These are phyloP conservation scores for Epistrophe eligans DNA, from an alignment of 2,888 invertebrate genomes.

Conservation along the genomic window DNA sequence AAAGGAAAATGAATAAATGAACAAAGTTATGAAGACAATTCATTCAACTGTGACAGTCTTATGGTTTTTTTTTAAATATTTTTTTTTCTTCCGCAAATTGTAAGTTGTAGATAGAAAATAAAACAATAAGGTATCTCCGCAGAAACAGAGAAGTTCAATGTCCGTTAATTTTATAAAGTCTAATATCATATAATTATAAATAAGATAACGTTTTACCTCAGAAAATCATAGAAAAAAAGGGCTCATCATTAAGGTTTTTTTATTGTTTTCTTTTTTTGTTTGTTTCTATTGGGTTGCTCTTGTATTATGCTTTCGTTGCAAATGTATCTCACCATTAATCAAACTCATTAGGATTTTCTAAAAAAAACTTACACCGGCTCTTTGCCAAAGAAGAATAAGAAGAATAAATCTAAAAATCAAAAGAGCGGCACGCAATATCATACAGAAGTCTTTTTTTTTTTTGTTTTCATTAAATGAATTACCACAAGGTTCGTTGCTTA, in stretches of 20 bases:
- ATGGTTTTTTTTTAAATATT: constrained; percentile 10
- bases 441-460: constrained; percentile 13
- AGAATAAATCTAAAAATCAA: constrained; percentile 45
- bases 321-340: constrained; percentile 57
- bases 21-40: constrained; percentile 14
- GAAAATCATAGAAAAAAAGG: constrained; percentile 23
- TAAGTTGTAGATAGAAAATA: constrained; percentile 19
- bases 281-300: not conserved
- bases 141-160: constrained; percentile 55
- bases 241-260: not conserved
- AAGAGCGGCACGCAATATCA: constrained; percentile 67
- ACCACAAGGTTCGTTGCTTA: constrained; percentile 47
- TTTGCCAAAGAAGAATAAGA: not conserved
- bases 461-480: constrained; percentile 29
- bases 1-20: constrained; percentile 8
- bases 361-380: constrained; percentile 45
- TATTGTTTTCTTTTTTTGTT: not conserved
- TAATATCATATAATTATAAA: not conserved
- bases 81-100: constrained; percentile 32
- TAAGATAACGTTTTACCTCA: constrained; percentile 17
- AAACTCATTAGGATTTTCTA: constrained; percentile 63
- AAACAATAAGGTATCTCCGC: constrained; percentile 39
- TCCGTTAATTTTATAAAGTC: constrained; percentile 14
- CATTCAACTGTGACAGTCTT: constrained; percentile 61
- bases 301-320: constrained; percentile 15